A percentile compares a stretch with the other conserved stretches of the same genome.
Evolutionary conservation across 2,113 vertebrate genomes (phyloP).

Genomic region (Cyphomyrus discorhynchus): DNA sequence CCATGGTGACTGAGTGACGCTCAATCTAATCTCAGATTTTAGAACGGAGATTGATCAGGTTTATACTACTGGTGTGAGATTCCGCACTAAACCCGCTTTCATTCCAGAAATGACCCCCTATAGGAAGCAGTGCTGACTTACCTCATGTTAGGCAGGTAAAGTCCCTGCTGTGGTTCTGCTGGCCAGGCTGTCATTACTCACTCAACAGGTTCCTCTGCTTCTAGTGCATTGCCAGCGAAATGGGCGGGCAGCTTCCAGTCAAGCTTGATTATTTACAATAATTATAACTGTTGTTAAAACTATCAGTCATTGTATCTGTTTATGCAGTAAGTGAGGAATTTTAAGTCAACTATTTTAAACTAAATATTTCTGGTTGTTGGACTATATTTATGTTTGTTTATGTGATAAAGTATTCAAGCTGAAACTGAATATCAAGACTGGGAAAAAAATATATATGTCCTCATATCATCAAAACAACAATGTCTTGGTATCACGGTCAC

Average conservation of each 20-base stretch:
- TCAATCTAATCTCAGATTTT: not conserved
- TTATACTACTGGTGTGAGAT: not conserved
- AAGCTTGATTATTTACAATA: not conserved
- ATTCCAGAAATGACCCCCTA: not conserved
- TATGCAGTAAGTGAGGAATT: not conserved
- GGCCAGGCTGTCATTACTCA: not conserved
- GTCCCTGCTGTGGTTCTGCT: not conserved
- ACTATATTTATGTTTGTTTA: not conserved
- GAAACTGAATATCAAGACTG: not conserved
- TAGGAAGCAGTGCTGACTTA: not conserved
- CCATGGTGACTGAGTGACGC: not conserved
- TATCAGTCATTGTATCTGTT: not conserved
- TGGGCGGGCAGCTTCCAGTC: not conserved
- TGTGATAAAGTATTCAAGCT: not conserved
- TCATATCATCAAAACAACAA: not conserved
- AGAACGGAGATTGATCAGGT: not conserved
- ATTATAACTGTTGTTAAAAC: not conserved
- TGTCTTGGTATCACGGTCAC: not conserved
- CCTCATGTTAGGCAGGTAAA: not conserved
- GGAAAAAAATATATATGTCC: not conserved
- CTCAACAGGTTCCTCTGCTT: not conserved
- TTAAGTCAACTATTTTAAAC: not conserved
- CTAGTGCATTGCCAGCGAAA: not conserved
- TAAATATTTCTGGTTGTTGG: not conserved
- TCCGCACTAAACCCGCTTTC: not conserved